A percentile compares a stretch with the other conserved stretches of the same genome.
Conservation (phyloP, 2,113 vertebrate genomes). For the Osmerus mordax region DNA sequence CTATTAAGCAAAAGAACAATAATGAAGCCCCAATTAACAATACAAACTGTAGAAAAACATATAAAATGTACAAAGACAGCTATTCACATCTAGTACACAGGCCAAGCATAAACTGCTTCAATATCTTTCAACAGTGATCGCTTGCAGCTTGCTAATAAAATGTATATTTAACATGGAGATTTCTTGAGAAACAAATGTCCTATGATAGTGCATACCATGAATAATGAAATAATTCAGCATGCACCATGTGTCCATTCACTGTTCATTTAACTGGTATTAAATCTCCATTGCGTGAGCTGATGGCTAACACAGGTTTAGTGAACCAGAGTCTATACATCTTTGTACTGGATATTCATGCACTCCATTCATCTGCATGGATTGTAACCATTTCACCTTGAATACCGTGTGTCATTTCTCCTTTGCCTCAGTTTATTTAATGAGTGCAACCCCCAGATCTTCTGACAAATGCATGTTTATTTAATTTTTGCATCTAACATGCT, state of each 20-base stretch:
- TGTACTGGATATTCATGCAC: neutral
- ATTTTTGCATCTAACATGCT: too few species aligned
- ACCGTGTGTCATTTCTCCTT: neutral
- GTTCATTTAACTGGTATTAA: neutral
- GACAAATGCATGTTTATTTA: neutral
- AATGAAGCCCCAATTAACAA: neutral
- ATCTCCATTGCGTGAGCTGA: neutral
- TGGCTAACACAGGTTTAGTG: neutral
- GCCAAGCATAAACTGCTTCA: too few species aligned
- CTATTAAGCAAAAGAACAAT: neutral
- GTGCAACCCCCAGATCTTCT: neutral
- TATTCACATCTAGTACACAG: too few species aligned
- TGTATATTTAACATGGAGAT: slow-evolving; percentile 18
- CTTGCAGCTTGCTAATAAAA: neutral
- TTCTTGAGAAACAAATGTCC: neutral
- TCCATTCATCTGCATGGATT: too few species aligned
- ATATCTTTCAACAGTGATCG: too few species aligned
- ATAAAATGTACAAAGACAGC: too few species aligned
- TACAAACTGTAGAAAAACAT: neutral
- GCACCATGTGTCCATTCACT: neutral
- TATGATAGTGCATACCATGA: neutral
- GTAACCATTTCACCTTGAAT: too few species aligned
- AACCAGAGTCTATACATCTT: neutral
- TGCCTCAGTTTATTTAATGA: too few species aligned
- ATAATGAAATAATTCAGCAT: slow-evolving; percentile 13